Conservation (phyloP, 2,797 vertebrate genomes). For the Phrynocephalus guinanensis region DNA sequence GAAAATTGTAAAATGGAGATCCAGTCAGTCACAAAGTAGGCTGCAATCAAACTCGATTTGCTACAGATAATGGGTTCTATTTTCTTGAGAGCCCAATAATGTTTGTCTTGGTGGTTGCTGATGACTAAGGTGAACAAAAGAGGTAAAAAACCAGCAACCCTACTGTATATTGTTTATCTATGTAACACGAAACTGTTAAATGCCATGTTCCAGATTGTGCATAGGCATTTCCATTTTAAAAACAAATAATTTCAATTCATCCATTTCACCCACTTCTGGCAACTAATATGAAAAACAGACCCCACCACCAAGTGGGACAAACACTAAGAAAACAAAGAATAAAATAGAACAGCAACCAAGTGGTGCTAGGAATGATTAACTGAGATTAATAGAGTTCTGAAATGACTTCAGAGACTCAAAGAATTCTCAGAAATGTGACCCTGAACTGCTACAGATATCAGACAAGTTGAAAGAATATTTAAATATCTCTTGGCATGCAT, state of each 20-base stretch:
- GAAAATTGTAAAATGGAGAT: constrained; percentile 45
- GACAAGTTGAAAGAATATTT: background rate
- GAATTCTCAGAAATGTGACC: background rate
- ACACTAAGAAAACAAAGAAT: background rate
- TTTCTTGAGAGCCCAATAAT: constrained; percentile 43
- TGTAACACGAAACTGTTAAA: constrained; percentile 27
- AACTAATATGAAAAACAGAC: background rate
- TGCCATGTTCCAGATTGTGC: constrained; percentile 1
- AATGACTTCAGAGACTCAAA: constrained; percentile 2
- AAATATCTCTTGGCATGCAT: constrained; percentile 2
- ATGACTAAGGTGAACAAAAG: constrained; percentile 17
- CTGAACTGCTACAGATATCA: background rate
- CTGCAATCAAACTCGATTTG: constrained; percentile 28
- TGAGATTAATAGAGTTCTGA: constrained; percentile 14
- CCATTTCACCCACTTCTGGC: background rate
- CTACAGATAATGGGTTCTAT: constrained; percentile 1
- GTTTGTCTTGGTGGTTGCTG: constrained; percentile 42
- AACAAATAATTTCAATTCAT: background rate
- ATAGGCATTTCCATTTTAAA: background rate
- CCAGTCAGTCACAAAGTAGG: constrained; percentile 48
- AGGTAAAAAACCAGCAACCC: background rate
- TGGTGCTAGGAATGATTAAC: background rate
- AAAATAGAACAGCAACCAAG: background rate
- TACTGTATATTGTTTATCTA: background rate
- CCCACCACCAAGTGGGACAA: too few relatives aligned